Evolutionary conservation across 2,888 invertebrate species (phyloP).

Genomic region (Microctonus aethiopoides): DNA sequence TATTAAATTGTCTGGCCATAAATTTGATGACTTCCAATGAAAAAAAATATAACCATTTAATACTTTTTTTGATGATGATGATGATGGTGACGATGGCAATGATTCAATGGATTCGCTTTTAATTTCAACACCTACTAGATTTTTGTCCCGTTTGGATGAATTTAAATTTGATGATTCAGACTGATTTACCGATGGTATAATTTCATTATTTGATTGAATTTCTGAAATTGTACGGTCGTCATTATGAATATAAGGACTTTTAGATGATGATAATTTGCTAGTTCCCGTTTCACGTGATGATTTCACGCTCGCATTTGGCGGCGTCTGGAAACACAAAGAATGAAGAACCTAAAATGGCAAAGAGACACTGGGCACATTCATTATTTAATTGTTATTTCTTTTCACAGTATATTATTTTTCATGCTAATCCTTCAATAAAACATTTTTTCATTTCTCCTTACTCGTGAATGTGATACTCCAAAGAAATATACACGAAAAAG

Average conservation of each 20-base stretch:
- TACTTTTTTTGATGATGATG: not conserved
- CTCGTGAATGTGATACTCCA: not conserved
- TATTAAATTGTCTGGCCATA: not conserved
- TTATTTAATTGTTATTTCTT: not conserved
- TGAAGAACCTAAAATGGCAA: slow-evolving; percentile 10
- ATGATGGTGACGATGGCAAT: not conserved
- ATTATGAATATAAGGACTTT: not conserved
- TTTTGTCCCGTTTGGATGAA: not conserved
- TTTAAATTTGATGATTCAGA: not conserved
- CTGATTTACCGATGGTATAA: too few relatives aligned
- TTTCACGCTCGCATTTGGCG: not conserved
- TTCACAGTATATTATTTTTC: not conserved
- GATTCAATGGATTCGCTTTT: not conserved
- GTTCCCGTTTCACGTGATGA: not conserved
- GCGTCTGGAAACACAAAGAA: slow-evolving; percentile 9
- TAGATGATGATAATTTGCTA: not conserved
- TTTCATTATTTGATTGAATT: not conserved
- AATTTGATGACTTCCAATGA: not conserved
- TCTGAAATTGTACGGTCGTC: not conserved
- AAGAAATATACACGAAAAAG: not conserved
- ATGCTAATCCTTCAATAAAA: not conserved
- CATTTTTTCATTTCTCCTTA: not conserved
- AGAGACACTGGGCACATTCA: not conserved
- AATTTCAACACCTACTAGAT: not conserved
- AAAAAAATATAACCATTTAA: slow-evolving; percentile 1